Base-by-base conservation (phyloP, 2,888 invertebrate genomes). In the Neria commutata region DNA sequence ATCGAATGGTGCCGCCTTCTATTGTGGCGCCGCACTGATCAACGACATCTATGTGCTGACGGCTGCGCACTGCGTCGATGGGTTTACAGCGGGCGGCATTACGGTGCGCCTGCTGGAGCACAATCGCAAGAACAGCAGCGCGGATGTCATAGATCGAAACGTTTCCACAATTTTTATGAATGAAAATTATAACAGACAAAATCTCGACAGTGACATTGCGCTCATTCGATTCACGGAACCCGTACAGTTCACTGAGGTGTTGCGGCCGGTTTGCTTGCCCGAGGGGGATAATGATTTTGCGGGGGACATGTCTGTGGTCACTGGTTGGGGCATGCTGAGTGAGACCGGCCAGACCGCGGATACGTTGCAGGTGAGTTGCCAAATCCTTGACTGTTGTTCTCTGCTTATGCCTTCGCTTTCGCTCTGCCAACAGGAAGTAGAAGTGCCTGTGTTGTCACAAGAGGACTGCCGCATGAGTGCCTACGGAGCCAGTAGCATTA, bases 151-250 rank as follows among this genome's bases (percentile, higher is more conserved):
- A 61, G 74, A 78, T 56, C 69, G 79, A 19, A 64, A 78, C 46
- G 83, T 88, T 1, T 74, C 76, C 29, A 80, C 78, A 37, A 81
- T 87, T 5, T 79, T 84, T 16, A 82, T 83, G 19, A 90, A 91
- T 73, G 83, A 85, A 37, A 83, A 85, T 1, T 94, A 94, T 79
- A 89, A 88, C 67, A 84, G 87, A 1, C 82, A 84, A 5, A 90
- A 86, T 61, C 93, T 90, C 71, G 90, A 94, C 61, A 92, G 92
- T 72, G 94, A 94, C 71, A 91, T 94, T 58, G 93, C 92, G 0
- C 77, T 94, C 17, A 75, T 95, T 14, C 87, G 86, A 68, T 79
- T 94, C 56, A 86, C 86, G 58, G 81, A 86, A 53, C 83, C 85
- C 61, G 84, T 90, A 2, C 76, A 83, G 40, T 83, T 89, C 26